phyloP scores from a whole-genome alignment of 2,113 vertebrate species.

The Rhea americana region DNA sequence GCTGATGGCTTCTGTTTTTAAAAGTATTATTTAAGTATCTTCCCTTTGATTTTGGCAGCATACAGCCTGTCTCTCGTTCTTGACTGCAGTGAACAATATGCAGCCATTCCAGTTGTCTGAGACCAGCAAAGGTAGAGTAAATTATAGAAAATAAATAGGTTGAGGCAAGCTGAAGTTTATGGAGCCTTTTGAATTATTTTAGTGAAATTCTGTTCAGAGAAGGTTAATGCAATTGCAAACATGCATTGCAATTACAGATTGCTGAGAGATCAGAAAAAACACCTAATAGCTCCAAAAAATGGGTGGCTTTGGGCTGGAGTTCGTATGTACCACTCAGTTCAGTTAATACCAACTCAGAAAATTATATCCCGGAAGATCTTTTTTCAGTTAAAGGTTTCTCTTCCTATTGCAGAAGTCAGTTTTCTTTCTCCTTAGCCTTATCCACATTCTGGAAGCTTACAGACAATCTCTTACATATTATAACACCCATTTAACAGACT shows the following conservation, averaged over 20 bases:
- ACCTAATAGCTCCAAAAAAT: not conserved
- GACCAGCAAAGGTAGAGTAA: not conserved
- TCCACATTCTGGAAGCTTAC: not conserved
- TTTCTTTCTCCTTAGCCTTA: not conserved
- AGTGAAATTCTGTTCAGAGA: conserved; percentile 4
- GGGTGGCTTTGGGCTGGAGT: not conserved
- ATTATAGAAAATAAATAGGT: not conserved
- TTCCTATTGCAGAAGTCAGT: not conserved
- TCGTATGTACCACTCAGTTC: not conserved
- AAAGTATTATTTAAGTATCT: conserved; percentile 31
- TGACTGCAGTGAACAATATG: conserved; percentile 6
- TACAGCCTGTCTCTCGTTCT: conserved; percentile 4
- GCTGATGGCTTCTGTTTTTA: conserved; percentile 29
- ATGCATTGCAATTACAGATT: conserved; percentile 39
- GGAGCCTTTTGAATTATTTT: conserved; percentile 8
- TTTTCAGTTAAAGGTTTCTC: not conserved
- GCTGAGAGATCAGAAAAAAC: not conserved
- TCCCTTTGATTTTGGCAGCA: conserved; percentile 20
- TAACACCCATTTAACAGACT: not conserved
- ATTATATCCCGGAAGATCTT: not conserved
- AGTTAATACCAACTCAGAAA: not conserved
- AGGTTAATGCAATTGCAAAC: not conserved
- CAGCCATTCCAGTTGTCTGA: conserved; percentile 17
- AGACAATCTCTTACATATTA: not conserved
- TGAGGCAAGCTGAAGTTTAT: conserved; percentile 5